A percentile compares a stretch with the other conserved stretches of the same genome.
phyloP scores from a whole-genome alignment of 1,140 invertebrate species.

The Penaeus chinensis region DNA sequence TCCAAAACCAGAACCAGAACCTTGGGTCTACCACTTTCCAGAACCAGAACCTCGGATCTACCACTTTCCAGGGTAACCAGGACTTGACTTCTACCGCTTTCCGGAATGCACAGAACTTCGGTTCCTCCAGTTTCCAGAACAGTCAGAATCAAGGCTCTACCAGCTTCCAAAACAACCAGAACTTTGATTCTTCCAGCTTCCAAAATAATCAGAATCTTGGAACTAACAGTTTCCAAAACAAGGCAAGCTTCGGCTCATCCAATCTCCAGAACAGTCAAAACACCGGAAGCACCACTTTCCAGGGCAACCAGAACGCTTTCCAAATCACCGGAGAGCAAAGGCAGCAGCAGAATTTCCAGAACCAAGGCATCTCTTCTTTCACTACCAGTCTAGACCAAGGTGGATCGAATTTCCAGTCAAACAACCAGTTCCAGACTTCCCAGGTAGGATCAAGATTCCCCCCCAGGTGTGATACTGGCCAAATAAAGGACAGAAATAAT shows the following conservation, averaged over 20 bases:
- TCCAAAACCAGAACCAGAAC: too few relatives aligned
- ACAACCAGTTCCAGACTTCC: constrained; percentile 8
- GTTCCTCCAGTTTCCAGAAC: too few relatives aligned
- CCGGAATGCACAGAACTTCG: too few relatives aligned
- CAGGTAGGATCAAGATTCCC: background rate
- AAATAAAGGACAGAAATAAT: background rate
- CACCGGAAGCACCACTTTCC: background rate
- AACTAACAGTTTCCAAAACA: background rate
- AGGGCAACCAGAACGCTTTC: background rate
- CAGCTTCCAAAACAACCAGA: background rate
- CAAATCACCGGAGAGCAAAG: background rate
- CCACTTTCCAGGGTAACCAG: too few relatives aligned
- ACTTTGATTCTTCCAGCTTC: background rate
- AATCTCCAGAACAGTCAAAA: background rate
- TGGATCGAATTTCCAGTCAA: too few relatives aligned
- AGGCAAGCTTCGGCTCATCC: background rate
- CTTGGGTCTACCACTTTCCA: too few relatives aligned
- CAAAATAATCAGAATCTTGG: background rate
- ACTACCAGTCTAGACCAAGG: too few relatives aligned
- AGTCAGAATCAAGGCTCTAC: too few relatives aligned
- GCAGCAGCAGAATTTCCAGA: background rate
- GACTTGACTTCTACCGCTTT: too few relatives aligned
- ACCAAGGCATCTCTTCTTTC: background rate
- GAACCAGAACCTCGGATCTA: too few relatives aligned
- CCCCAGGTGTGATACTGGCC: background rate